These are phyloP conservation scores for Paratilapia polleni DNA, from an alignment of 2,113 vertebrate species.

Conservation along the genomic window DNA sequence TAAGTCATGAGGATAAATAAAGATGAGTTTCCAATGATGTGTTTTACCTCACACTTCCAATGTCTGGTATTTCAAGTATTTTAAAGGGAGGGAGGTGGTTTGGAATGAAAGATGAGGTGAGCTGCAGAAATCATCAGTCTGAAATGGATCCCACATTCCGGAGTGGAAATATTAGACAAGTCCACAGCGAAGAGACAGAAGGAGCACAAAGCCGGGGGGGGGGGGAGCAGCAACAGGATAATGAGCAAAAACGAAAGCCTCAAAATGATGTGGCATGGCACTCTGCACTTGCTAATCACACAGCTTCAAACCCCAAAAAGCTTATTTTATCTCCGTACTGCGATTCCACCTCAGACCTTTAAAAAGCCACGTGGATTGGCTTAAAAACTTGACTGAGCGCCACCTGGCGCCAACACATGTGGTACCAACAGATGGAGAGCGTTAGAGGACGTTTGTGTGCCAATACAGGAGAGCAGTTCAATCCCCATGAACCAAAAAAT, in stretches of 20 bases:
- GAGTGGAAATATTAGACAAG: slow-evolving; percentile 60
- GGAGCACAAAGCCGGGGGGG: not conserved
- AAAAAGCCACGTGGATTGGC: slow-evolving; percentile 9
- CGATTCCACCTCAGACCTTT: not conserved
- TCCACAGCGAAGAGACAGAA: not conserved
- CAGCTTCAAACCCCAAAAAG: not conserved
- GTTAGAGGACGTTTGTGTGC: slow-evolving; percentile 16
- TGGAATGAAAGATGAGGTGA: slow-evolving; percentile 38
- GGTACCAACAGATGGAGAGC: slow-evolving; percentile 31
- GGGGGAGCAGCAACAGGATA: not conserved
- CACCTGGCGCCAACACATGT: not conserved
- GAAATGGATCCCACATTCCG: slow-evolving; percentile 62
- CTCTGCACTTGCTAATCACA: not conserved
- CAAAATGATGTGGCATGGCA: not conserved
- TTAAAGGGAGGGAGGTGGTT: not conserved
- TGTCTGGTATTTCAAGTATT: slow-evolving; percentile 62
- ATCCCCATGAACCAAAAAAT: not conserved
- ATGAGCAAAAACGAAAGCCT: not conserved
- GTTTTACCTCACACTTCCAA: not conserved
- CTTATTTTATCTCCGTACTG: slow-evolving; percentile 4
- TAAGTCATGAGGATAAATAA: slow-evolving; percentile 34
- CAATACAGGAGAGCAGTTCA: not conserved
- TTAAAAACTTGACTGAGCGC: slow-evolving; percentile 3
- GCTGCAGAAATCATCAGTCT: slow-evolving; percentile 68
- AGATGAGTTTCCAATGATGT: slow-evolving; percentile 20